These are phyloP conservation scores for Eugnorisma glareosa DNA, from an alignment of 2,888 invertebrate genomes.

Conservation along the genomic window DNA sequence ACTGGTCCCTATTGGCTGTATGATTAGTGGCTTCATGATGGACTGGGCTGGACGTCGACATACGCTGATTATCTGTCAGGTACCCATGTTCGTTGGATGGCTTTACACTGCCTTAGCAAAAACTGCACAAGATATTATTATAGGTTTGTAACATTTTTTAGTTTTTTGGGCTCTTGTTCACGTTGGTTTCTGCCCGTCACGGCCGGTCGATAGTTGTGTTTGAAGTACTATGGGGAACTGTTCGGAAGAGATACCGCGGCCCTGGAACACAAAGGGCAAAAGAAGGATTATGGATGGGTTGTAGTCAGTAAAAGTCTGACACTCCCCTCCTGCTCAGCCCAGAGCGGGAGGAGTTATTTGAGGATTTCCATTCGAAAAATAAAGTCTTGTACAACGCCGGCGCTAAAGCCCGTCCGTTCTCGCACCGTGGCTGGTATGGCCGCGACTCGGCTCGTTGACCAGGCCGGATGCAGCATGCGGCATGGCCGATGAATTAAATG, in stretches of 20 bases:
- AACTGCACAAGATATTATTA: conserved; percentile 88
- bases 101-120: conserved; percentile 88
- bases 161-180: neutral
- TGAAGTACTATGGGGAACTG: neutral
- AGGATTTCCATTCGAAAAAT: too few species aligned
- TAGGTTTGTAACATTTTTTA: conserved; percentile 78
- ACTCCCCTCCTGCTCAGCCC: too few species aligned
- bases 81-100: conserved; percentile 92
- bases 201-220: neutral
- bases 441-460: neutral
- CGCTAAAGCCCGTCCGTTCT: neutral
- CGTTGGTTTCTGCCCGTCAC: neutral
- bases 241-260: too few species aligned
- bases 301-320: too few species aligned
- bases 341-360: too few species aligned
- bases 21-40: conserved; percentile 91
- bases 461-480: too few species aligned
- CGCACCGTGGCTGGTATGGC: neutral
- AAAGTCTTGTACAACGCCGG: neutral
- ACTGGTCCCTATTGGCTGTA: conserved; percentile 91
- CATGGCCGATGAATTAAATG: too few species aligned
- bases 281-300: too few species aligned
- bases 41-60: conserved; percentile 91
- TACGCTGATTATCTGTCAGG: conserved; percentile 89
- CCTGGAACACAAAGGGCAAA: too few species aligned